Conservation (phyloP, 1,140 invertebrate species). For the Polypedilum vanderplanki region DNA sequence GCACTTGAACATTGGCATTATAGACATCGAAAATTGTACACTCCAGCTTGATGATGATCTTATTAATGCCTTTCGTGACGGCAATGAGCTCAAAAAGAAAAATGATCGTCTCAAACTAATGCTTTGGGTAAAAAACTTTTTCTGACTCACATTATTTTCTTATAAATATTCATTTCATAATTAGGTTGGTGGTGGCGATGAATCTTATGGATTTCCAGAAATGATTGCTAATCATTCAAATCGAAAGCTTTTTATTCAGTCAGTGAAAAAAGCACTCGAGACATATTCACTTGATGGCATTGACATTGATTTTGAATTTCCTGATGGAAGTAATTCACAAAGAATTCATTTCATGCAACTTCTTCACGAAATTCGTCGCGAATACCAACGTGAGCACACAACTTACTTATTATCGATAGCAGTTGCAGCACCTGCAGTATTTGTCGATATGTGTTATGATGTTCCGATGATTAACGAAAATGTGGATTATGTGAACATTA, state of each 20-base stretch:
- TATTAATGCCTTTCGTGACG: constrained; percentile 46
- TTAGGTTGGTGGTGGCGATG: constrained; percentile 50
- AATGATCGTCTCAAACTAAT: constrained; percentile 69
- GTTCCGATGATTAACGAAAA: constrained; percentile 68
- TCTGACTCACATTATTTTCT: too few relatives aligned
- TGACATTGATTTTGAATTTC: constrained; percentile 86
- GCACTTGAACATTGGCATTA: constrained; percentile 73
- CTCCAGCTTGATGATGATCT: constrained; percentile 46
- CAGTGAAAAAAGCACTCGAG: constrained; percentile 54
- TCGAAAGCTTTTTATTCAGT: constrained; percentile 63
- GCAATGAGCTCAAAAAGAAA: constrained; percentile 53
- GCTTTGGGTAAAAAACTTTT: constrained; percentile 50
- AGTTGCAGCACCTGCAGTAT: constrained; percentile 58
- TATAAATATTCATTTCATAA: too few relatives aligned
- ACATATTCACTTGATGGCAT: constrained; percentile 67
- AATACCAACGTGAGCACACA: constrained; percentile 52
- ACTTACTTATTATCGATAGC: constrained; percentile 63
- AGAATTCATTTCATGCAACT: constrained; percentile 65
- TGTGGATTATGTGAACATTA: constrained; percentile 78
- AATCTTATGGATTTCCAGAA: constrained; percentile 55
- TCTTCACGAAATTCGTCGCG: constrained; percentile 58
- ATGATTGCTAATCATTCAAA: constrained; percentile 62
- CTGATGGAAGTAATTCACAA: constrained; percentile 53
- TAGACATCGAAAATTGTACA: constrained; percentile 54
- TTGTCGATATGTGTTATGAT: constrained; percentile 68